Evolutionary conservation across 2,113 vertebrate genomes (phyloP).

Genomic region (Excalfactoria chinensis): DNA sequence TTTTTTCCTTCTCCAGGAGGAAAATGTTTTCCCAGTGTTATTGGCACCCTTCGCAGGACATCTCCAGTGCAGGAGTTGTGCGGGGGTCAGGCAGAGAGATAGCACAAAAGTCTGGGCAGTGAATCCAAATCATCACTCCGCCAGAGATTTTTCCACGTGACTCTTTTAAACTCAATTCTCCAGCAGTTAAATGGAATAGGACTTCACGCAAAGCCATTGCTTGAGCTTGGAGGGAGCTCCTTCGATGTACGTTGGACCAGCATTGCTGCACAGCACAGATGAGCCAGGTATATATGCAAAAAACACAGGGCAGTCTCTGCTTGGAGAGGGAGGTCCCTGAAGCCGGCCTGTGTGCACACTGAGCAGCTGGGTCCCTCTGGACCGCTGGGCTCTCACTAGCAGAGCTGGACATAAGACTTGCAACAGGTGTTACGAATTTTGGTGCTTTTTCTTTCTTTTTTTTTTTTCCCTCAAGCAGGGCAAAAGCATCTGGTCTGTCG

Average conservation of each 20-base stretch:
- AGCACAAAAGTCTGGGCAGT: not conserved
- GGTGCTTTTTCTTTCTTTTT: not conserved
- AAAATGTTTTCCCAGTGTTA: slow-evolving; percentile 1
- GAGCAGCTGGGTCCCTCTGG: slow-evolving; percentile 15
- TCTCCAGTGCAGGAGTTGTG: not conserved
- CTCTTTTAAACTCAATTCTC: not conserved
- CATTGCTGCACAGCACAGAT: fast-evolving
- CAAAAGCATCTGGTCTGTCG: slow-evolving; percentile 49
- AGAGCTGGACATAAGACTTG: not conserved
- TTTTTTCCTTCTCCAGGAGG: slow-evolving; percentile 13
- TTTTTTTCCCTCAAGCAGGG: not conserved
- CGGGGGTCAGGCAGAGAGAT: not conserved
- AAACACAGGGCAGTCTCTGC: no score
- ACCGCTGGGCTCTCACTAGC: slow-evolving; percentile 12
- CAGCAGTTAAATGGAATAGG: not conserved
- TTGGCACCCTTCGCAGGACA: slow-evolving; percentile 4
- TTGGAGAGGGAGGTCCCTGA: fast-evolving
- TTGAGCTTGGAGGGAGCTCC: not conserved
- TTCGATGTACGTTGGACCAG: no score
- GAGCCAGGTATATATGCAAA: not conserved
- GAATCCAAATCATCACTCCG: not conserved
- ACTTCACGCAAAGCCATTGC: fast-evolving
- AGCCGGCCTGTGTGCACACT: fast-evolving
- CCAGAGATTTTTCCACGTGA: not conserved
- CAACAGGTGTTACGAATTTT: slow-evolving; percentile 19